Base-by-base conservation (phyloP, 2,113 vertebrate species). In the Eleginops maclovinus region DNA sequence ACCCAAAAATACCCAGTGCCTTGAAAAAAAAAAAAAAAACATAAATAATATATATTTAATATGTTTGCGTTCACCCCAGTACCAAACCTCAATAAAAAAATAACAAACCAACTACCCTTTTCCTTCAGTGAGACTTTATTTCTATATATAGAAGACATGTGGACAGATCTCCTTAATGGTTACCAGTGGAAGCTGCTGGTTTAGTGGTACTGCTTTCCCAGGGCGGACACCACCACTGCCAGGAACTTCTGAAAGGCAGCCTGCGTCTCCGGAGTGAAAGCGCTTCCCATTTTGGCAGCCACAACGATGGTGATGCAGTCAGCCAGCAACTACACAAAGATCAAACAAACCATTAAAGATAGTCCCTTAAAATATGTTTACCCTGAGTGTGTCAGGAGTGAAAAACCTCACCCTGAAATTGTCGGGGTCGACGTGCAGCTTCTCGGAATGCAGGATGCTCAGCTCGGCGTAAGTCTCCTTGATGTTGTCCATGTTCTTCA, bases 381-480 rank as follows among this genome's bases (percentile, higher is more conserved):
- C n/a, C n/a, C n/a, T n/a, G n/a, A n/a, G n/a, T n/a, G n/a, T n/a
- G n/a, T n/a, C n/a, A n/a, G n/a, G 10, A 24, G 11, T n/a, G 6
- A 40, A 13, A 36, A 12, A 3, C n/a, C 53, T 58, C 86, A 95
- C 94, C 86, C 16, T 93, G 83, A 94, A 94, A 89, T 95, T 95
- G 87, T 96, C 95, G 6, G 96, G 96, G 81, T 97, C 96, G 74
- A 97, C 95, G 2, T 97, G 95, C 84, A 97, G 94, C 62, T 95
- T 95, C 72, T 96, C 95, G 1, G 95, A 97, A 91, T 97, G 96
- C 81, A 96, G 93, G 55, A 94, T 88, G 7, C 95, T 96, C 82
- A 97, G 94, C 1, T 92, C 59, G 7, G 94, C 41, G 0, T 96
- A 97, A 51, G 90, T 87, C 1, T 15, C 77, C 92, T 95, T 96